These are phyloP conservation scores for Caloenas nicobarica DNA, from an alignment of 2,113 vertebrate genomes.

Conservation along the genomic window DNA sequence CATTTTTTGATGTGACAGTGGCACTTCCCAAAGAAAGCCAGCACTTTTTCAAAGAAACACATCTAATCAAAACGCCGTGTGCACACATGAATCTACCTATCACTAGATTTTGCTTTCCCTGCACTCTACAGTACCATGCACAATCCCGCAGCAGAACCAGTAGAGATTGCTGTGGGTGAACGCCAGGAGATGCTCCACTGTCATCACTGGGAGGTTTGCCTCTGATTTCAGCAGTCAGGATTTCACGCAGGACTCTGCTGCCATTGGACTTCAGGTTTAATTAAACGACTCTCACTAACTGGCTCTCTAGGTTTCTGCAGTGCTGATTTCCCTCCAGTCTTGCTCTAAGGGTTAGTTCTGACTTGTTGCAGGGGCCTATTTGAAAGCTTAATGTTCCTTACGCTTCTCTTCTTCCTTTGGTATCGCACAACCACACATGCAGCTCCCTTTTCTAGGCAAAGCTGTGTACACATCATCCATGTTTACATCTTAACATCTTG, in stretches of 20 bases:
- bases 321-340: not conserved
- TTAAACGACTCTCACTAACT: not conserved
- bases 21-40: not conserved
- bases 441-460: not conserved
- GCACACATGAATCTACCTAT: not conserved
- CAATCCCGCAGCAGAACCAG: not conserved
- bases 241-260: slow-evolving; percentile 20
- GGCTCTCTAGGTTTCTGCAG: not conserved
- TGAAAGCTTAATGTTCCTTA: not conserved
- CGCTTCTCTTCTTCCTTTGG: not conserved
- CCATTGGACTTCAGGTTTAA: not conserved
- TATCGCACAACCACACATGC: not conserved
- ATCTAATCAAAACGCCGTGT: not conserved
- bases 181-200: not conserved
- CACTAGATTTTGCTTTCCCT: not conserved
- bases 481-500: not conserved
- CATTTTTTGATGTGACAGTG: not conserved
- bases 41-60: not conserved
- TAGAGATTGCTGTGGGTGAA: not conserved
- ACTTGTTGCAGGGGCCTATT: not conserved
- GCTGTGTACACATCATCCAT: not conserved
- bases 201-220: slow-evolving; percentile 19
- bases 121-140: not conserved
- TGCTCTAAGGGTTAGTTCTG: not conserved
- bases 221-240: slow-evolving; percentile 5